Percentiles rank a stretch among this genome's conserved stretches.
Conservation (phyloP, 2,888 invertebrate species). For the Hylaea fasciaria region DNA sequence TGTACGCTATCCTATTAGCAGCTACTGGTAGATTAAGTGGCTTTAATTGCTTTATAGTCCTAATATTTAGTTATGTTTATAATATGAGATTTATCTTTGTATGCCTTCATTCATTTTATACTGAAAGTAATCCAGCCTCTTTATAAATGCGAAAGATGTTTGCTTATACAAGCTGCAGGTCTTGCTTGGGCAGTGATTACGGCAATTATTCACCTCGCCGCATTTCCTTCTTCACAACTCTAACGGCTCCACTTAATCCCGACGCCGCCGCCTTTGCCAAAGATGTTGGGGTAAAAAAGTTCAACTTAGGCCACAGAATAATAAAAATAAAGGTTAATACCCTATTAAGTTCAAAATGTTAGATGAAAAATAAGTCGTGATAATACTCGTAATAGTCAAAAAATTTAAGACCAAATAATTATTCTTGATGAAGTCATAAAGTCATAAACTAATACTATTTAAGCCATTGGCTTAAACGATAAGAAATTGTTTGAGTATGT, state of each 20-base stretch:
- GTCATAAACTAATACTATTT: no score
- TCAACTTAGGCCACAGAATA: no score
- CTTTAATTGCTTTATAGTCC: constrained; percentile 4
- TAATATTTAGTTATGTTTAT: no score
- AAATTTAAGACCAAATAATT: no score
- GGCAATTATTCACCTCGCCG: constrained; percentile 75
- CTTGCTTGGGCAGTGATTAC: constrained; percentile 65
- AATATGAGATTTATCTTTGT: no score
- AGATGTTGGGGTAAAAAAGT: constrained; percentile 11
- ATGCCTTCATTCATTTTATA: no score
- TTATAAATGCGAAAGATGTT: not conserved
- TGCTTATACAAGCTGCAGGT: constrained; percentile 12
- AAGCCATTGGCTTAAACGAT: no score
- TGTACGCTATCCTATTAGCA: constrained; percentile 48
- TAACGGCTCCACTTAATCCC: constrained; percentile 62
- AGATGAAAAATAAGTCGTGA: not conserved
- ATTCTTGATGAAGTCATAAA: no score
- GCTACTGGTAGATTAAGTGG: constrained; percentile 36
- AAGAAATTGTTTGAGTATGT: no score
- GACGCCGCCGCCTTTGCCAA: constrained; percentile 44
- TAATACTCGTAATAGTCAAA: no score
- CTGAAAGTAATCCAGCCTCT: no score
- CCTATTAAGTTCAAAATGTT: not conserved
- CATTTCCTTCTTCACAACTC: constrained; percentile 60
- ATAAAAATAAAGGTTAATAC: no score